Percentiles rank a stretch among this genome's conserved stretches.
Evolutionary conservation across 30 jellyfish, hydroid and myxozoan species (phyloP).

Genomic region (Euphysa ruthae): DNA sequence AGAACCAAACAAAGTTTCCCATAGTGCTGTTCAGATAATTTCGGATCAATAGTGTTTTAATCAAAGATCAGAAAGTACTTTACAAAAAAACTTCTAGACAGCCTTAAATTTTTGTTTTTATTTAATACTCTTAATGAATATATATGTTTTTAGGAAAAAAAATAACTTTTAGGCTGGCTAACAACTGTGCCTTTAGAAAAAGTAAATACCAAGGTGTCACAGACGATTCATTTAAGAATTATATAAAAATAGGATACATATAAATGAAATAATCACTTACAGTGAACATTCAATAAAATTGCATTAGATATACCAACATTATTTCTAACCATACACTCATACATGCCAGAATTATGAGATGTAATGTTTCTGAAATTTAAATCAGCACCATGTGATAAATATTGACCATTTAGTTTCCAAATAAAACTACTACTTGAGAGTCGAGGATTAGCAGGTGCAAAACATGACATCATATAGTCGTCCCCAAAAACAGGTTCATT

Average conservation of each 20-base stretch:
- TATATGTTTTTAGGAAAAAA: too few relatives aligned
- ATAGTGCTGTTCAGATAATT: too few relatives aligned
- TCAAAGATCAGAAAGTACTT: too few relatives aligned
- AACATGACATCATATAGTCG: background rate
- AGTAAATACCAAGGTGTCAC: background rate
- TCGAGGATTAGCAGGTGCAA: background rate
- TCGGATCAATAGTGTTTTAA: too few relatives aligned
- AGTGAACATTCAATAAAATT: background rate
- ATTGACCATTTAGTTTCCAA: background rate
- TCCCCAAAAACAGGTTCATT: background rate
- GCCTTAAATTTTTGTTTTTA: too few relatives aligned
- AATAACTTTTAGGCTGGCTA: too few relatives aligned
- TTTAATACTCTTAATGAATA: too few relatives aligned
- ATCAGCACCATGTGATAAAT: background rate
- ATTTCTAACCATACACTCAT: background rate
- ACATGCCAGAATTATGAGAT: background rate
- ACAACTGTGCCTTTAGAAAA: too few relatives aligned
- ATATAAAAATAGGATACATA: background rate
- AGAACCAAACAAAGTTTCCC: too few relatives aligned
- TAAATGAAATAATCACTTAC: background rate
- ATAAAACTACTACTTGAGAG: constrained; percentile 2
- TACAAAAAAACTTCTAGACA: too few relatives aligned
- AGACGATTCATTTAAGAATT: too few relatives aligned
- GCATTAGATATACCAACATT: background rate
- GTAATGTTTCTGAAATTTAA: background rate